These are phyloP conservation scores for Aphaenogaster ashmeadi DNA, from an alignment of 1,140 invertebrate species.

Conservation along the genomic window DNA sequence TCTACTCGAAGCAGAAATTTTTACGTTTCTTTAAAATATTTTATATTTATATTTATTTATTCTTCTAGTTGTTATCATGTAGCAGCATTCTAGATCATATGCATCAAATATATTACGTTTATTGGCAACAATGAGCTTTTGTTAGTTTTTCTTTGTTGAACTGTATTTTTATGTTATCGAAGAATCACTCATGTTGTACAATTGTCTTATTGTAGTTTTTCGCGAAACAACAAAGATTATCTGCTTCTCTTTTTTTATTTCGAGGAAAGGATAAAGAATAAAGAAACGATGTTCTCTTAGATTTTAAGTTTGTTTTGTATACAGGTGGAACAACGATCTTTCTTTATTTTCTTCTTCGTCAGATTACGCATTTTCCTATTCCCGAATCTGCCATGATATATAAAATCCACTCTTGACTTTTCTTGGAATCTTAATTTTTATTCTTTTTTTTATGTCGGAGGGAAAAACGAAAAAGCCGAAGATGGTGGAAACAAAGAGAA, in stretches of 20 bases:
- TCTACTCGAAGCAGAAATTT: background rate
- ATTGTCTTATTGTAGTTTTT: background rate
- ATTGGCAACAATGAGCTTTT: background rate
- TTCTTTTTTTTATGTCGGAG: background rate
- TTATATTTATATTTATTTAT: background rate
- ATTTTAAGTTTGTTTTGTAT: background rate
- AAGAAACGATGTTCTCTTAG: background rate
- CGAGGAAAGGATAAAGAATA: background rate
- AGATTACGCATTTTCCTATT: background rate
- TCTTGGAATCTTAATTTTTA: background rate
- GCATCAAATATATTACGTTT: background rate
- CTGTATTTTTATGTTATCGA: background rate
- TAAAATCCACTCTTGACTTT: background rate
- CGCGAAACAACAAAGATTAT: background rate
- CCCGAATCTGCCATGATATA: background rate
- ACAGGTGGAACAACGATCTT: background rate
- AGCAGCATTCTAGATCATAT: background rate
- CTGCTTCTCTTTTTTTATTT: background rate
- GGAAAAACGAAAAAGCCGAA: background rate
- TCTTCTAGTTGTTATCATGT: background rate
- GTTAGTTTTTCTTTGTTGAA: background rate
- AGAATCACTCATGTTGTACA: background rate
- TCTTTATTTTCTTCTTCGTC: background rate
- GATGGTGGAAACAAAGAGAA: constrained; percentile 28
- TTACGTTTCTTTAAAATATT: background rate